Percentiles rank a stretch among this genome's conserved stretches.
Evolutionary conservation across 2,888 invertebrate genomes (phyloP).

Genomic region (Drosophila colorata): DNA sequence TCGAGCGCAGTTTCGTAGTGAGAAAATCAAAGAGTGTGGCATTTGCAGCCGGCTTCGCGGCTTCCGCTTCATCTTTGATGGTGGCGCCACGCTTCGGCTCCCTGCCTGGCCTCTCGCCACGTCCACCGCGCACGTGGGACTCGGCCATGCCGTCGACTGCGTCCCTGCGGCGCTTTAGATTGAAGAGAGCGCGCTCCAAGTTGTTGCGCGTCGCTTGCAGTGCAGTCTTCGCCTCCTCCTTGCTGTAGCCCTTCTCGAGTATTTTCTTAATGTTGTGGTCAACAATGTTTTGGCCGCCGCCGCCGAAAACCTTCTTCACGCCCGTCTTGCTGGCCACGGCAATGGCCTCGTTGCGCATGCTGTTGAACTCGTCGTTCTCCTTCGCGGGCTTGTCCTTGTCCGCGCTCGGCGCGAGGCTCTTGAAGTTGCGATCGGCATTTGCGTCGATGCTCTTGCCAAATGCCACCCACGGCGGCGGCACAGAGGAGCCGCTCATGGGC

Average conservation of each 20-base stretch:
- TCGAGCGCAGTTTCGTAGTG: conserved; percentile 89
- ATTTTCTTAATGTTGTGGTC: conserved; percentile 92
- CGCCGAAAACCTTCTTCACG: conserved; percentile 88
- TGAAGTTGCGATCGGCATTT: conserved; percentile 88
- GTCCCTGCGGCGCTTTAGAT: conserved; percentile 87
- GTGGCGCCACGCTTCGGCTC: conserved; percentile 75
- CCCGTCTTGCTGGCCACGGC: conserved; percentile 92
- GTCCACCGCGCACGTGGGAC: conserved; percentile 36
- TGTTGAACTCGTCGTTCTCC: conserved; percentile 94
- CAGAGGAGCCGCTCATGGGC: conserved; percentile 87
- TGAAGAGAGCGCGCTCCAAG: conserved; percentile 90
- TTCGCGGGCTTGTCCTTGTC: conserved; percentile 87
- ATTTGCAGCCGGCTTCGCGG: conserved; percentile 91
- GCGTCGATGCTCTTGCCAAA: conserved; percentile 92
- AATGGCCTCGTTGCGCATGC: conserved; percentile 95
- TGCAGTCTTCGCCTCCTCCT: conserved; percentile 91
- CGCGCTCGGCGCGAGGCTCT: conserved; percentile 87
- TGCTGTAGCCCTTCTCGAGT: conserved; percentile 91
- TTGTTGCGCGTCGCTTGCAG: conserved; percentile 90
- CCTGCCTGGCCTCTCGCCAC: conserved; percentile 48
- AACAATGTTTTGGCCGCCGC: conserved; percentile 88
- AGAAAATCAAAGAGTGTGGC: conserved; percentile 93
- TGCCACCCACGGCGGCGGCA: conserved; percentile 96
- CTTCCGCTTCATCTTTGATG: conserved; percentile 87
- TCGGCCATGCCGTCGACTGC: conserved; percentile 79